phyloP scores from a whole-genome alignment of 2,797 vertebrate species.

The Tamandua tetradactyla region DNA sequence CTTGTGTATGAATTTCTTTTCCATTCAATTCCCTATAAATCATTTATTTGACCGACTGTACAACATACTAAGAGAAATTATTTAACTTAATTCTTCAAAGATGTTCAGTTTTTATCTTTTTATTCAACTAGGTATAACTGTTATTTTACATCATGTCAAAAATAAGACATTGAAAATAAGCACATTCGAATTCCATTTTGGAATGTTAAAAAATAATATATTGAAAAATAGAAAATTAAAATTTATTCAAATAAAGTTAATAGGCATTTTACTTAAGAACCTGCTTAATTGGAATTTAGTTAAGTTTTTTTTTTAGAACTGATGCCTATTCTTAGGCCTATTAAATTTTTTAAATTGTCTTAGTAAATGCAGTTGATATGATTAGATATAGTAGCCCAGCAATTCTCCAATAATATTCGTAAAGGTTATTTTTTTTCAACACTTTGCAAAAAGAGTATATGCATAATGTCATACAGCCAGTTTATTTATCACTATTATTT shows the following conservation, averaged over 20 bases:
- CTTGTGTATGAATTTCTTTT: not conserved
- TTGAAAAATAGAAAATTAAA: slow-evolving; percentile 6
- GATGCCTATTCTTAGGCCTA: not conserved
- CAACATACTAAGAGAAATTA: not conserved
- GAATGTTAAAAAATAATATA: not conserved
- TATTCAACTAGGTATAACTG: not conserved
- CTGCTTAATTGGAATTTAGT: slow-evolving; percentile 26
- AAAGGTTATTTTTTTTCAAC: not conserved
- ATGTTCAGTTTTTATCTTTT: slow-evolving; percentile 13
- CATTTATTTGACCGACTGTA: not conserved
- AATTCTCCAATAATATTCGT: slow-evolving; percentile 2
- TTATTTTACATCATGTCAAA: not conserved
- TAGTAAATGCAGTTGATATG: not conserved
- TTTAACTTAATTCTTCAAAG: slow-evolving; percentile 22
- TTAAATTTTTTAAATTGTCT: slow-evolving; percentile 46
- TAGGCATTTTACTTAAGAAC: slow-evolving; percentile 31
- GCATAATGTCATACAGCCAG: not conserved
- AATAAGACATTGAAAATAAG: slow-evolving; percentile 41
- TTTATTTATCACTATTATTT: not conserved
- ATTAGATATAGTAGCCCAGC: not conserved
- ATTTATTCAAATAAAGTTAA: slow-evolving; percentile 20
- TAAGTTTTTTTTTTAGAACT: slow-evolving; percentile 43
- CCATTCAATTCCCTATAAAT: not conserved
- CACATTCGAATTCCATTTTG: not conserved
- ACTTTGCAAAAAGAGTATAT: slow-evolving; percentile 11